Percentiles rank a stretch among this genome's conserved stretches.
These are phyloP conservation scores for Pimephales promelas DNA, from an alignment of 2,113 vertebrate genomes.

Conservation along the genomic window DNA sequence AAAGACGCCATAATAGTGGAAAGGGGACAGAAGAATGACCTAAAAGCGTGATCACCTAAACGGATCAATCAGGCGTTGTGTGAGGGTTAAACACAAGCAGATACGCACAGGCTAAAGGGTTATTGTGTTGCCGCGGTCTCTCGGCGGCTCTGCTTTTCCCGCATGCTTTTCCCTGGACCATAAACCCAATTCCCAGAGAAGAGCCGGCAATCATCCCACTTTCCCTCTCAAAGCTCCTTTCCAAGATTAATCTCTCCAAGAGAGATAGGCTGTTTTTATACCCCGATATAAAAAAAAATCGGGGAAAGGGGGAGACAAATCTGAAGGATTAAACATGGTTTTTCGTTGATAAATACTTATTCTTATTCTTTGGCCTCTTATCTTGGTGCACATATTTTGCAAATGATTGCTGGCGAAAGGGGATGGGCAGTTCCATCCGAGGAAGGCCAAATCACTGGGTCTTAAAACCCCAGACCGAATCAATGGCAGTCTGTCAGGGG, in stretches of 20 bases:
- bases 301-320: slow-evolving; percentile 61
- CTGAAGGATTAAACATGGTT: slow-evolving; percentile 76
- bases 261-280: slow-evolving; percentile 61
- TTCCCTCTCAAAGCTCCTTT: slow-evolving; percentile 74
- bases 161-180: slow-evolving; percentile 58
- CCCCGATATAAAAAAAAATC: slow-evolving; percentile 55
- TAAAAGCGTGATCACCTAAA: not conserved
- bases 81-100: slow-evolving; percentile 27
- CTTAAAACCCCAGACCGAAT: slow-evolving; percentile 48
- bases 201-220: slow-evolving; percentile 69
- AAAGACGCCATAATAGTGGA: not conserved
- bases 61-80: slow-evolving; percentile 3
- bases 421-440: slow-evolving; percentile 31
- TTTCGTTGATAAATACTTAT: slow-evolving; percentile 78
- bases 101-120: slow-evolving; percentile 33
- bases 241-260: slow-evolving; percentile 71
- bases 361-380: slow-evolving; percentile 75
- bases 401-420: slow-evolving; percentile 52
- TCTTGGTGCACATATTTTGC: slow-evolving; percentile 70
- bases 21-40: not conserved
- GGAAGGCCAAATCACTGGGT: slow-evolving; percentile 41
- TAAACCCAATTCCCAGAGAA: slow-evolving; percentile 70
- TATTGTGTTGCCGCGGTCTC: slow-evolving; percentile 60
- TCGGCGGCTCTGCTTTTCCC: slow-evolving; percentile 42
- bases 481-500: slow-evolving; percentile 42